These are phyloP conservation scores for Petrophora chlorosata DNA, from an alignment of 2,888 invertebrate genomes.

Conservation along the genomic window DNA sequence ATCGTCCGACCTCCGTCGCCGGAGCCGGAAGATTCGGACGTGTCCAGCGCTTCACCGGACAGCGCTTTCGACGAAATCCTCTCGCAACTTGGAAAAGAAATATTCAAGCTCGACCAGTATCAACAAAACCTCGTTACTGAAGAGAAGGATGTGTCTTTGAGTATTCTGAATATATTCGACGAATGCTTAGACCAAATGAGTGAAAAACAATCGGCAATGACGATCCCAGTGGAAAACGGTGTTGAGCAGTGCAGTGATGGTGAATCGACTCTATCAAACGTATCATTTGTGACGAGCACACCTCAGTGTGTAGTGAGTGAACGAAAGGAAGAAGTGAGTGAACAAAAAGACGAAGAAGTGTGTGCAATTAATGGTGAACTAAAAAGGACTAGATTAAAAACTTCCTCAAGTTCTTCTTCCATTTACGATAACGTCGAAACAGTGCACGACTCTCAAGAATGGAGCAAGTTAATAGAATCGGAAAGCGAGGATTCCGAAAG, in stretches of 20 bases:
- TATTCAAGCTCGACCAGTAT: slow-evolving; percentile 76
- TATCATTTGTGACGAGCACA: slow-evolving; percentile 66
- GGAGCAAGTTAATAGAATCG: slow-evolving; percentile 48
- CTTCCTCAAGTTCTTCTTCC: slow-evolving; percentile 52
- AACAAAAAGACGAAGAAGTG: slow-evolving; percentile 13
- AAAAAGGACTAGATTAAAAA: slow-evolving; percentile 54
- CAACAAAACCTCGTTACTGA: slow-evolving; percentile 62
- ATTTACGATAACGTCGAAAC: slow-evolving; percentile 54
- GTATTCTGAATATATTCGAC: slow-evolving; percentile 78
- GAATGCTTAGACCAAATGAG: slow-evolving; percentile 73
- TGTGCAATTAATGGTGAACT: slow-evolving; percentile 35
- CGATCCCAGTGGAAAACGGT: slow-evolving; percentile 29
- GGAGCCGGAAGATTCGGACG: slow-evolving; percentile 43
- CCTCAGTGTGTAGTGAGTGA: slow-evolving; percentile 50
- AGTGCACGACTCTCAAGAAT: slow-evolving; percentile 38
- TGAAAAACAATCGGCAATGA: slow-evolving; percentile 39
- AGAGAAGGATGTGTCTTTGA: slow-evolving; percentile 65
- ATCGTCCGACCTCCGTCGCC: slow-evolving; percentile 55
- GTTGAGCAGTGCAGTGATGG: slow-evolving; percentile 55
- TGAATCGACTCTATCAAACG: slow-evolving; percentile 60
- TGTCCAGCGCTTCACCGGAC: slow-evolving; percentile 51
- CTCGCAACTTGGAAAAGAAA: slow-evolving; percentile 76
- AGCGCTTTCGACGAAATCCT: slow-evolving; percentile 78
- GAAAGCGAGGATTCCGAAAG: slow-evolving; percentile 74
- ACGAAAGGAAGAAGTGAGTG: slow-evolving; percentile 9